Evolutionary conservation across 1,140 invertebrate genomes (phyloP).

Genomic region (Eurytemora carolleeae): DNA sequence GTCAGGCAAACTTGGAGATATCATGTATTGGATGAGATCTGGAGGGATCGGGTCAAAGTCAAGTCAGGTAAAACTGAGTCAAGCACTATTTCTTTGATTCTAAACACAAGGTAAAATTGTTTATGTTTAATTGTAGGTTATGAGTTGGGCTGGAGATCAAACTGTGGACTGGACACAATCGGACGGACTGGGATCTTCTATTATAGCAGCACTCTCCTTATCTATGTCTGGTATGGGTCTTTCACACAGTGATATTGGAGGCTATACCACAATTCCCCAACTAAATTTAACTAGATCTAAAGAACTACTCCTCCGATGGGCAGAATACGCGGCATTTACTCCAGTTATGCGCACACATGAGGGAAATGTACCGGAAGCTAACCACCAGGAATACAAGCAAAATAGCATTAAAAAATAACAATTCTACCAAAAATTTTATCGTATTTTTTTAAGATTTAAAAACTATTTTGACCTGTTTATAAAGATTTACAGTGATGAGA

Average conservation of each 20-base stretch:
- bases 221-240: slow-evolving; percentile 25
- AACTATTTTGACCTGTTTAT: too few species aligned
- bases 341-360: slow-evolving; percentile 28
- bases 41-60: slow-evolving; percentile 23
- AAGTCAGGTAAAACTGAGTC: too few species aligned
- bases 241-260: slow-evolving; percentile 29
- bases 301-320: slow-evolving; percentile 26
- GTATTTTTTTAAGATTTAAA: too few species aligned
- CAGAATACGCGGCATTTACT: slow-evolving; percentile 27
- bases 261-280: slow-evolving; percentile 24
- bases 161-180: slow-evolving; percentile 26
- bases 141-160: slow-evolving; percentile 29
- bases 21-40: slow-evolving; percentile 25
- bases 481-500: slow-evolving; percentile 19
- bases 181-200: slow-evolving; percentile 25
- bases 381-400: slow-evolving; percentile 27
- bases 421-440: too few species aligned
- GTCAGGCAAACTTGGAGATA: slow-evolving; percentile 21
- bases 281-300: slow-evolving; percentile 20
- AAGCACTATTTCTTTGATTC: too few species aligned
- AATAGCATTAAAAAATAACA: too few species aligned
- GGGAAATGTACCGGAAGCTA: slow-evolving; percentile 25
- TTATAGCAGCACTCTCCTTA: slow-evolving; percentile 23
- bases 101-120: too few species aligned
- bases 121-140: too few species aligned